phyloP scores from a whole-genome alignment of 2,888 invertebrate genomes.

The Teleogryllus oceanicus region DNA sequence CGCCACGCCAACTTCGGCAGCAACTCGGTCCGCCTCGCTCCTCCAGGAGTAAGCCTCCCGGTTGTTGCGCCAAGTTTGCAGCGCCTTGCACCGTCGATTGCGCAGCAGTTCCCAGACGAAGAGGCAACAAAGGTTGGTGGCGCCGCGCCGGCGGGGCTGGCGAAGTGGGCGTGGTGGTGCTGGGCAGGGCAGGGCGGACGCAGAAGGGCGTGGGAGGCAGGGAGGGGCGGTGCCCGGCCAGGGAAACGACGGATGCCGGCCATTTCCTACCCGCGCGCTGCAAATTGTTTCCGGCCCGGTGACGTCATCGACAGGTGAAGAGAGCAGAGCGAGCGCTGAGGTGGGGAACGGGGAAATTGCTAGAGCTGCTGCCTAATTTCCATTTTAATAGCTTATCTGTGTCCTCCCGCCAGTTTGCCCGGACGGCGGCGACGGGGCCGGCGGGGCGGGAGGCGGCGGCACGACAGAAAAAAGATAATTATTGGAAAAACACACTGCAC shows the following conservation, averaged over 20 bases:
- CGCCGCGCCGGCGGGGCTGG: not conserved
- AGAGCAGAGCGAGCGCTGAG: not conserved
- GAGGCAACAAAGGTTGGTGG: not conserved
- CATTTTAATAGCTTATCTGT: conserved; percentile 29
- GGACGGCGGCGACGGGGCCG: not conserved
- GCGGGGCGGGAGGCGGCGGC: not conserved
- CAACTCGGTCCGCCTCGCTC: not conserved
- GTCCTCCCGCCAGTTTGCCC: not conserved
- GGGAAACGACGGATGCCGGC: conserved; percentile 28
- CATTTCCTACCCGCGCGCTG: conserved; percentile 31
- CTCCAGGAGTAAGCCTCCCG: not conserved
- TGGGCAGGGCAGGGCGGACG: not conserved
- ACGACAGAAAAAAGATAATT: not conserved
- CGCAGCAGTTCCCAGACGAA: not conserved
- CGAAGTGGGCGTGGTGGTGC: not conserved
- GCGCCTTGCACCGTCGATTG: not conserved
- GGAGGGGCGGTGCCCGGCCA: conserved; percentile 1
- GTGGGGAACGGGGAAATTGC: conserved; percentile 6
- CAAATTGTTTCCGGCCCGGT: conserved; percentile 33
- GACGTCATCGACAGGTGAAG: conserved; percentile 18
- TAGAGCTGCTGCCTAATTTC: conserved; percentile 26
- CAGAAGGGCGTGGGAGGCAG: not conserved
- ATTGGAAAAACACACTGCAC: not conserved
- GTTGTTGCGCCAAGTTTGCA: not conserved
- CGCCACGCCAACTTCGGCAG: not conserved